These are phyloP conservation scores for Tragulus kanchil DNA, from an alignment of 2,113 vertebrate species.

Conservation along the genomic window DNA sequence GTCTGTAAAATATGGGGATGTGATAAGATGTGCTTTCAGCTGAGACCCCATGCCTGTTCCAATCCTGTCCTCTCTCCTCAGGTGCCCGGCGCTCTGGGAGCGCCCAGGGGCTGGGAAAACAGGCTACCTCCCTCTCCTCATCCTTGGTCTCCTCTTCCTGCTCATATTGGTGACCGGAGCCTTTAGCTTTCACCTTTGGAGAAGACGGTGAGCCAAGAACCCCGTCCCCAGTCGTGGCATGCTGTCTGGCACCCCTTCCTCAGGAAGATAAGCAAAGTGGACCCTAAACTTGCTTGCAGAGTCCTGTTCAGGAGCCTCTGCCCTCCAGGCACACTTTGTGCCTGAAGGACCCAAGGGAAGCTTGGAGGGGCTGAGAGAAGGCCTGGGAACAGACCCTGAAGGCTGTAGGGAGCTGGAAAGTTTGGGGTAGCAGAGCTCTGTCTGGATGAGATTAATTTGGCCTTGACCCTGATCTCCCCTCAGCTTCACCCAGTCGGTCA, in stretches of 20 bases:
- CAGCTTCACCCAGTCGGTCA: background rate
- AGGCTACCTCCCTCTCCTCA: constrained; percentile 76
- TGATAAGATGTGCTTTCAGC: background rate
- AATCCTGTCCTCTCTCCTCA: constrained; percentile 67
- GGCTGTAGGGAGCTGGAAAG: too few species aligned
- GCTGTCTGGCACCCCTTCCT: background rate
- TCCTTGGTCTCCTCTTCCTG: constrained; percentile 76
- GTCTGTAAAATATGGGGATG: background rate
- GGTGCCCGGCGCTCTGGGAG: constrained; percentile 81
- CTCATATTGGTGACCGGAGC: constrained; percentile 47
- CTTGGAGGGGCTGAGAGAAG: background rate
- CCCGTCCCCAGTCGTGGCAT: background rate
- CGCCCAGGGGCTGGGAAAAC: constrained; percentile 15
- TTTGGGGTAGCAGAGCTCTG: background rate
- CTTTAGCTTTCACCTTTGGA: constrained; percentile 65
- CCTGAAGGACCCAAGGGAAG: background rate
- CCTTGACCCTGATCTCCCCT: background rate
- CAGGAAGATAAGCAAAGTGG: background rate
- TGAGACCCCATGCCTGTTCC: background rate
- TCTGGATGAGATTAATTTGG: constrained; percentile 43
- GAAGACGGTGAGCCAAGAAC: constrained; percentile 60
- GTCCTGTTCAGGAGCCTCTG: background rate
- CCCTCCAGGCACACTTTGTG: background rate
- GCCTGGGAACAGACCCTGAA: background rate
- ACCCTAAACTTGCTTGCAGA: background rate